Evolutionary conservation across 2,888 invertebrate genomes (phyloP), one percentile per base, ranked within the genome.

Genomic region (Eupithecia inturbata): DNA sequence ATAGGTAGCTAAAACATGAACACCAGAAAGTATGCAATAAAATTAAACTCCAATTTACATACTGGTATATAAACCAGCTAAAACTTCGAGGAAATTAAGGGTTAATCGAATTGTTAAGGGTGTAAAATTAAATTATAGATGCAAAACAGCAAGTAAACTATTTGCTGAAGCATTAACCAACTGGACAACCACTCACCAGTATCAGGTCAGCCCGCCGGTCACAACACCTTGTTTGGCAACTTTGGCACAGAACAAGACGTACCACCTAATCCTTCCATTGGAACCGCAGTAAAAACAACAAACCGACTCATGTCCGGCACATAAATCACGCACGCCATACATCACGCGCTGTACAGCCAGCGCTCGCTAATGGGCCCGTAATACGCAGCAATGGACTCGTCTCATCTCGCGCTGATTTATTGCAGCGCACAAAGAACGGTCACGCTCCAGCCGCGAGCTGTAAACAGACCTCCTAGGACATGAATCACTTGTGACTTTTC

Each of bases 261-360:
- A 70, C 26, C 26, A 57, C 57, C 57, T 57, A 57, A 72, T 75
- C 72, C 72, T 72, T 71, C 74, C 71, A 67, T 39, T 64, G 70
- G 67, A 71, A 72, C 74, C 72, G 72, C 66, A 72, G 72, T 76
- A 75, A 76, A 77, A 72, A 77, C 73, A 77, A 75, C 73, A 77
- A 75, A 75, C 73, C 72, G 57, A 68, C 57, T 77, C 77, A 77
- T 77, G 77, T 75, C 75, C 78, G 79, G 78, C 72, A 80, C 81
- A 85, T 88, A 87, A 87, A 87, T 88, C 87, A 87, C 81, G 82
- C 60, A 62, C 78, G 67, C 79, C 72, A 82, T 87, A 87, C 87
- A 87, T 87, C 87, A 87, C 81, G 68, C 78, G 80, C 71, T 82
- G 81, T 81, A 73, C 84, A 82, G 78, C 82, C 81, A 81, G 71